Percentiles rank a stretch among this genome's conserved stretches.
Evolutionary conservation across 2,888 invertebrate species (phyloP).

Genomic region (Diarsia brunnea): DNA sequence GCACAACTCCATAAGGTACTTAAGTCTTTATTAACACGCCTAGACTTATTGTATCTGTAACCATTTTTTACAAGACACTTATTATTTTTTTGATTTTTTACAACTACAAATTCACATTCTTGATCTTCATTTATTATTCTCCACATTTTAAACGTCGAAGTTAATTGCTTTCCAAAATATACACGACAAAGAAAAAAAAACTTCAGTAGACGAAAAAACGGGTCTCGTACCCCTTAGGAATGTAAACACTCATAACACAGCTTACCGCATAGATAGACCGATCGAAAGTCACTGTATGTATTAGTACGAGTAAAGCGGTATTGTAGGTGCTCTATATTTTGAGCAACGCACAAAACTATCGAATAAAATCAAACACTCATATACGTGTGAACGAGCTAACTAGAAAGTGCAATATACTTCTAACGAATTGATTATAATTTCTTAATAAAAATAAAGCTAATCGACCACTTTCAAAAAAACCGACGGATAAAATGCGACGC

Average conservation of each 20-base stretch:
- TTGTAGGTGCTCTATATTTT: not conserved
- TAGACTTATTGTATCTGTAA: slow-evolving; percentile 6
- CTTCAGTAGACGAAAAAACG: not conserved
- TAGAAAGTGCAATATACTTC: not conserved
- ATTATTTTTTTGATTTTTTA: not conserved
- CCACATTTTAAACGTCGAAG: not conserved
- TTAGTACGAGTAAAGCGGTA: not conserved
- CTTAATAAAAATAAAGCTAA: not conserved
- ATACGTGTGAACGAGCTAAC: not conserved
- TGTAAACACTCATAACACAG: not conserved
- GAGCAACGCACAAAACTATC: not conserved
- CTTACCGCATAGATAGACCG: not conserved
- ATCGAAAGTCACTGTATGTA: too few species aligned
- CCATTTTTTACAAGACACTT: not conserved
- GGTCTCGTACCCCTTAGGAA: not conserved
- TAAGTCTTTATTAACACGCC: slow-evolving; percentile 1
- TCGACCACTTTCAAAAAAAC: not conserved
- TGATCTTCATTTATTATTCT: not conserved
- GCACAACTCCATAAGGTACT: slow-evolving; percentile 7
- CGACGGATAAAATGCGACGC: not conserved
- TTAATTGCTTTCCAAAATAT: not conserved
- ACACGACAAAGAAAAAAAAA: not conserved
- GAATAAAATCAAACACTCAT: not conserved
- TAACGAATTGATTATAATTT: too few species aligned
- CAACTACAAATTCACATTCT: not conserved